These are phyloP conservation scores for Antigone vipio DNA, from an alignment of 2,113 vertebrate species.

Conservation along the genomic window DNA sequence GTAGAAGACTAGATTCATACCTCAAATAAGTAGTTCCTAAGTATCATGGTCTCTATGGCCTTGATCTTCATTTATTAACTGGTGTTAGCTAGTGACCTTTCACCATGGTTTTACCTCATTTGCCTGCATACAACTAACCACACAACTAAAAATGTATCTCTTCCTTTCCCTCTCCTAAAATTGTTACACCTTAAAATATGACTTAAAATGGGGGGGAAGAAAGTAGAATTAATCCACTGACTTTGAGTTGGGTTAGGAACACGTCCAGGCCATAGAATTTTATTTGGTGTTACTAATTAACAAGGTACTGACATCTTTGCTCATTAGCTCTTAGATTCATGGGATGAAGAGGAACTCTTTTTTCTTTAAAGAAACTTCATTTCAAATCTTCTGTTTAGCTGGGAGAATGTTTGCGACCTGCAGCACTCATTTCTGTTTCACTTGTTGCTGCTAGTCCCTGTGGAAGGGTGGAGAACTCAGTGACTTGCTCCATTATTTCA, in stretches of 20 bases:
- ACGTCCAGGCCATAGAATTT: background rate
- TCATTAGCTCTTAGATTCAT: background rate
- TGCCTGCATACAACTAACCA: background rate
- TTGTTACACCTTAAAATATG: background rate
- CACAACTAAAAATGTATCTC: background rate
- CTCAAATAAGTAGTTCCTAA: background rate
- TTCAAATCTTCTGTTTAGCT: background rate
- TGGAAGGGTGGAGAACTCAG: background rate
- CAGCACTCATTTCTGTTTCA: background rate
- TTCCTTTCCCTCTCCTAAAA: background rate
- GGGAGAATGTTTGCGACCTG: background rate
- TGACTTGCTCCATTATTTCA: background rate
- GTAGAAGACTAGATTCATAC: background rate
- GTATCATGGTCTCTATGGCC: background rate
- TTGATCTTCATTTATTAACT: background rate
- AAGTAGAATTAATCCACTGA: background rate
- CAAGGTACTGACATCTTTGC: background rate
- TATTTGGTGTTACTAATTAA: background rate
- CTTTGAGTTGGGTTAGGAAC: background rate
- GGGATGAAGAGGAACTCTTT: background rate
- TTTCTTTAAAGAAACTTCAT: background rate
- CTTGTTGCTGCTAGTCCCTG: background rate
- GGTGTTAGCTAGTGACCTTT: background rate
- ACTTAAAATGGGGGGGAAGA: background rate
- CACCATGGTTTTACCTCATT: background rate